These are phyloP conservation scores for Apotomis betuletana DNA, from an alignment of 2,888 invertebrate genomes.

Conservation along the genomic window DNA sequence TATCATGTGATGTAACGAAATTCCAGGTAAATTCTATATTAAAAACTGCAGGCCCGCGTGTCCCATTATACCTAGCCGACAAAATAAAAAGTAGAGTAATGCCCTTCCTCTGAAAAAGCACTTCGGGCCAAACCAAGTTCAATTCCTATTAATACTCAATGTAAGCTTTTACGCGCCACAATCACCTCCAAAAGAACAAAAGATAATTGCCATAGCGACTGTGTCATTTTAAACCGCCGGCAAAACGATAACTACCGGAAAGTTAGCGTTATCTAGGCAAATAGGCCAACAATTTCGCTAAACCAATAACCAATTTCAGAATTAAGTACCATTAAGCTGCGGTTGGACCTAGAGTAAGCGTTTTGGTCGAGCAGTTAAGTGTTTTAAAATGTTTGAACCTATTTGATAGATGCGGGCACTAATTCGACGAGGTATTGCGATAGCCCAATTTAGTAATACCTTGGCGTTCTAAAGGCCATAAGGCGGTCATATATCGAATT, in stretches of 20 bases:
- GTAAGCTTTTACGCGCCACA: slow-evolving; percentile 17
- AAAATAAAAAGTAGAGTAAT: not conserved
- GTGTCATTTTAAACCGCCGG: slow-evolving; percentile 33
- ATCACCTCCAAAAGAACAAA: slow-evolving; percentile 27
- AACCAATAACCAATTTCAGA: slow-evolving; percentile 44
- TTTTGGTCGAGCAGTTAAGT: slow-evolving; percentile 28
- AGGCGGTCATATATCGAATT: no score
- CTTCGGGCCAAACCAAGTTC: not conserved
- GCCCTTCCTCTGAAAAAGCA: not conserved
- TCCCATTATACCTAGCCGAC: not conserved
- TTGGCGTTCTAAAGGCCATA: no score
- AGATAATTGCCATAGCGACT: slow-evolving; percentile 27
- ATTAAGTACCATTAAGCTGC: slow-evolving; percentile 42
- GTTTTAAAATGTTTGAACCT: slow-evolving; percentile 5
- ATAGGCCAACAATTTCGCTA: slow-evolving; percentile 51
- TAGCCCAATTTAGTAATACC: no score
- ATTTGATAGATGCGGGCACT: not conserved
- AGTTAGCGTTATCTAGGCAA: slow-evolving; percentile 48
- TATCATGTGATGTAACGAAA: no score
- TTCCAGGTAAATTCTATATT: not conserved
- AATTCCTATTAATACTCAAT: not conserved
- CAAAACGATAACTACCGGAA: slow-evolving; percentile 33
- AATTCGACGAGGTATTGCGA: no score
- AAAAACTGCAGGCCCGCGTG: not conserved
- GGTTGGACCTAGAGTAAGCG: slow-evolving; percentile 27